These are phyloP conservation scores for Tinea semifulvella DNA, from an alignment of 2,888 invertebrate species.

Conservation along the genomic window DNA sequence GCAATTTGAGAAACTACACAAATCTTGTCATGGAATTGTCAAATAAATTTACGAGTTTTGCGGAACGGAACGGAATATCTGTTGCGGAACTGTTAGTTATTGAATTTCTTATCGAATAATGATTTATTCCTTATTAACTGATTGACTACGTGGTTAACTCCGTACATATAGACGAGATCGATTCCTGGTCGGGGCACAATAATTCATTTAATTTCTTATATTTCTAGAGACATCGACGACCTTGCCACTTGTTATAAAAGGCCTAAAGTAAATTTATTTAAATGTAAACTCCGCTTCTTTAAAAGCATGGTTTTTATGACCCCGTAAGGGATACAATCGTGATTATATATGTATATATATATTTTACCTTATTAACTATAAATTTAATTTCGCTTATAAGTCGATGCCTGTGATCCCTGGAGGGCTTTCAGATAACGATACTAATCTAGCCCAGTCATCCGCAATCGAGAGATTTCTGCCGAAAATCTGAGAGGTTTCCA, in stretches of 20 bases:
- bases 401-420: neutral
- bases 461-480: conserved; percentile 43
- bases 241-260: too few relatives aligned
- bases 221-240: too few relatives aligned
- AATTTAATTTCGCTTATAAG: conserved; percentile 1
- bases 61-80: conserved; percentile 9
- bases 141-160: too few relatives aligned
- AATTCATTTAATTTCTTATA: conserved; percentile 3
- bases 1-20: conserved; percentile 22
- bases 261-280: too few relatives aligned
- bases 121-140: neutral
- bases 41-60: conserved; percentile 20
- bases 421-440: conserved; percentile 1
- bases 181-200: conserved; percentile 3
- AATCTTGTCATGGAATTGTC: conserved; percentile 20
- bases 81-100: conserved; percentile 8
- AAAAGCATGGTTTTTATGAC: too few relatives aligned
- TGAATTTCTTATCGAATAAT: conserved; percentile 2
- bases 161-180: too few relatives aligned
- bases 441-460: conserved; percentile 34
- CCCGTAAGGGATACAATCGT: neutral
- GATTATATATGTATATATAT: neutral
- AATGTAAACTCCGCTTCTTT: too few relatives aligned
- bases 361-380: neutral
- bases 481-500: conserved; percentile 42